phyloP scores from a whole-genome alignment of 2,888 invertebrate species.

The Sepioteuthis lessoniana region DNA sequence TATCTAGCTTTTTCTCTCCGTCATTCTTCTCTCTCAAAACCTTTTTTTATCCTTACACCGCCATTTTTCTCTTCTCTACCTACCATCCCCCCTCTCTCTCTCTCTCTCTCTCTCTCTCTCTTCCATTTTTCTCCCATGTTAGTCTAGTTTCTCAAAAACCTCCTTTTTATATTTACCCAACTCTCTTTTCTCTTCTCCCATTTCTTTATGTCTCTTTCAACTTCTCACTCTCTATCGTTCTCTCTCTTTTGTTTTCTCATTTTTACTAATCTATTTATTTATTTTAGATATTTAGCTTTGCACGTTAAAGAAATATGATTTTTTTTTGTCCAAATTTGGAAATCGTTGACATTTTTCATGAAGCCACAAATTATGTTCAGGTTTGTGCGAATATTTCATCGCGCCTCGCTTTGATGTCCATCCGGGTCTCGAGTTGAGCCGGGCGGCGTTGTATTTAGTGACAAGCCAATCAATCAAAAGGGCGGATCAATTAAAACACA shows the following conservation, averaged over 20 bases:
- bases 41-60: too few relatives aligned
- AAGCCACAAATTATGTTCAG: slow-evolving; percentile 23
- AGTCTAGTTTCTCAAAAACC: too few relatives aligned
- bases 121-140: too few relatives aligned
- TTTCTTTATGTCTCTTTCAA: neutral
- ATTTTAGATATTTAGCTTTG: neutral
- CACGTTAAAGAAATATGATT: neutral
- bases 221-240: neutral
- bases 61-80: too few relatives aligned
- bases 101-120: too few relatives aligned
- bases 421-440: slow-evolving; percentile 23
- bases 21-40: too few relatives aligned
- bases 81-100: too few relatives aligned
- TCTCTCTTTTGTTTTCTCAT: neutral
- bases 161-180: too few relatives aligned
- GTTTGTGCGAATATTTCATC: slow-evolving; percentile 5
- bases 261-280: neutral
- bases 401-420: neutral
- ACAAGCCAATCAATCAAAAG: slow-evolving; percentile 14
- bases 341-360: slow-evolving; percentile 33
- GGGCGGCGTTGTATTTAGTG: neutral
- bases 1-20: neutral
- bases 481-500: slow-evolving; percentile 17
- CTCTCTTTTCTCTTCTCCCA: too few relatives aligned
- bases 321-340: neutral